These are phyloP conservation scores for Brienomyrus brachyistius DNA, from an alignment of 2,113 vertebrate species.

Conservation along the genomic window DNA sequence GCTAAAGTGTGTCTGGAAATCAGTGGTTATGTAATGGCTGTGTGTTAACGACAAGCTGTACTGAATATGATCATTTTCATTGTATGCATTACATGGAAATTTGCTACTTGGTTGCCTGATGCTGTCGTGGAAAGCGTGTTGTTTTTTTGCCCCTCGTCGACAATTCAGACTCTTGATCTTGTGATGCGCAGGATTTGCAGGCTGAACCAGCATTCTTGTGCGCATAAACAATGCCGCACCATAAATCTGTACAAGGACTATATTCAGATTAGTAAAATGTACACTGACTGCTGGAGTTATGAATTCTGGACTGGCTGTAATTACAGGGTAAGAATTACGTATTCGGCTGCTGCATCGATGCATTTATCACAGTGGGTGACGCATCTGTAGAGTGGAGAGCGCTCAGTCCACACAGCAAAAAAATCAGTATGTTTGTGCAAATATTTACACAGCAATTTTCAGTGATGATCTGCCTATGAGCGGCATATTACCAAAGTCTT, in stretches of 20 bases:
- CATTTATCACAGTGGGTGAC: not conserved
- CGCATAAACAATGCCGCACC: not conserved
- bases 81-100: not conserved
- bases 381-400: not conserved
- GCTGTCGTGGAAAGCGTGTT: not conserved
- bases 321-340: not conserved
- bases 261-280: not conserved
- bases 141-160: not conserved
- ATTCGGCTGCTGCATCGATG: not conserved
- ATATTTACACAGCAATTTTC: conserved; percentile 38
- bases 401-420: not conserved
- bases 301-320: not conserved
- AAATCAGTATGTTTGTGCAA: conserved; percentile 14
- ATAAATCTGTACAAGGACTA: not conserved
- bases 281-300: not conserved
- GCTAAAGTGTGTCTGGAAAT: not conserved
- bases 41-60: not conserved
- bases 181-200: not conserved
- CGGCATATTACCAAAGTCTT: conserved; percentile 21
- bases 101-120: not conserved
- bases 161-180: not conserved
- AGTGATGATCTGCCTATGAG: conserved; percentile 24
- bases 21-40: conserved; percentile 1
- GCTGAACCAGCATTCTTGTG: no score
- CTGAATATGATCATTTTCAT: not conserved